Percentiles rank a stretch among this genome's conserved stretches.
Conservation (phyloP, 2,113 vertebrate species). For the Haemorhous mexicanus region DNA sequence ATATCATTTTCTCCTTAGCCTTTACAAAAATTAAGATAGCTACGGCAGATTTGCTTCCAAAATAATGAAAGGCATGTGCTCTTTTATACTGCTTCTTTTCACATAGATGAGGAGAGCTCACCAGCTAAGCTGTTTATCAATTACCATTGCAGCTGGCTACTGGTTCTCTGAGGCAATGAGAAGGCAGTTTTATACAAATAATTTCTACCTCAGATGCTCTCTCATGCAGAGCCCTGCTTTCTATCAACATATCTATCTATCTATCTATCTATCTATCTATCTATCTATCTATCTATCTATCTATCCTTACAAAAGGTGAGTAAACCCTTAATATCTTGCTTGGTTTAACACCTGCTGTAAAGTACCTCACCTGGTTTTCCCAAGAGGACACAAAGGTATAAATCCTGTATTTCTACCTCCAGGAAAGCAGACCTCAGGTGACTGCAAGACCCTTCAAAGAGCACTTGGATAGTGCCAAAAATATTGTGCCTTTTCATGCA, state of each 20-base stretch:
- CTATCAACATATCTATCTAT: background rate
- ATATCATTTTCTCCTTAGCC: background rate
- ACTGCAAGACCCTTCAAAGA: background rate
- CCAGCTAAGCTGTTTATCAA: background rate
- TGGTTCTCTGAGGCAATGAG: background rate
- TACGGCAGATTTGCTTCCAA: background rate
- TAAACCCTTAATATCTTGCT: background rate
- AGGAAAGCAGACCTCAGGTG: background rate
- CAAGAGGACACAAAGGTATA: background rate
- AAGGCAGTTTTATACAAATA: background rate
- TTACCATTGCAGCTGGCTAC: background rate
- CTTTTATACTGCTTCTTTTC: background rate
- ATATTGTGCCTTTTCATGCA: background rate
- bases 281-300: too few relatives aligned
- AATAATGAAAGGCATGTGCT: background rate
- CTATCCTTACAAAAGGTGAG: background rate
- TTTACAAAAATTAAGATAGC: background rate
- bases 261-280: background rate
- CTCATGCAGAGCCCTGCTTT: background rate
- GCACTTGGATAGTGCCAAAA: background rate
- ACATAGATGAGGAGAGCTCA: background rate
- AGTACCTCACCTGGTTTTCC: background rate
- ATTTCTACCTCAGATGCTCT: background rate
- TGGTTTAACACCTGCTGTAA: background rate
- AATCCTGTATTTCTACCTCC: background rate